A percentile compares a stretch with the other conserved stretches of the same genome.
Evolutionary conservation across 1,140 invertebrate genomes (phyloP).

Genomic region (Drosophila pectinifera): DNA sequence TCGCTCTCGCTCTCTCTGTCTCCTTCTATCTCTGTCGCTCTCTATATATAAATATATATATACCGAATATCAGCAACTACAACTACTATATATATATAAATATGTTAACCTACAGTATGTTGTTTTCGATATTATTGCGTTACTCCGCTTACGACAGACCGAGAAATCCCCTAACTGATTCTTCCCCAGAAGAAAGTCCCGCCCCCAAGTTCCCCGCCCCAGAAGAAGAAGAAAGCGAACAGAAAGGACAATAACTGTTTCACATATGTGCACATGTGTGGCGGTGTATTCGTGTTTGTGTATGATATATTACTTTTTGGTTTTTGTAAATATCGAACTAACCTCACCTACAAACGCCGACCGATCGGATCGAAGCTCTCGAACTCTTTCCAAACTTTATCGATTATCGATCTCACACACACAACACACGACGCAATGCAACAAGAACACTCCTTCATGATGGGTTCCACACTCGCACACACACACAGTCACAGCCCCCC

Average conservation of each 20-base stretch:
- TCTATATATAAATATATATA: constrained; percentile 51
- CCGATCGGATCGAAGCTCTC: constrained; percentile 33
- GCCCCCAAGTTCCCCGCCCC: constrained; percentile 2
- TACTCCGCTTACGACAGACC: constrained; percentile 62
- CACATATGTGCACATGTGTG: constrained; percentile 31
- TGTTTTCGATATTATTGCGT: constrained; percentile 67
- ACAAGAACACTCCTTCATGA: constrained; percentile 38
- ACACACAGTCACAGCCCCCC: constrained; percentile 22
- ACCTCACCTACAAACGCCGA: constrained; percentile 51
- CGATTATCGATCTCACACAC: constrained; percentile 21
- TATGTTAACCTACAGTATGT: constrained; percentile 61
- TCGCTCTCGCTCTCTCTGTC: constrained; percentile 29
- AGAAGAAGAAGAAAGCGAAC: constrained; percentile 16
- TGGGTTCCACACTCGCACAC: constrained; percentile 49
- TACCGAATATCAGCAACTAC: constrained; percentile 43
- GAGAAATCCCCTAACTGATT: constrained; percentile 9
- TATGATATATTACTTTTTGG: constrained; percentile 82
- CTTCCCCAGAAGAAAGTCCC: neutral
- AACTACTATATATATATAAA: constrained; percentile 51
- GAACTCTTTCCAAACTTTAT: constrained; percentile 21
- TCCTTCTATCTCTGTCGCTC: constrained; percentile 58
- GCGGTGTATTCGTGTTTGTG: constrained; percentile 44
- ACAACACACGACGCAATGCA: constrained; percentile 58
- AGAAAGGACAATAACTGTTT: constrained; percentile 15
- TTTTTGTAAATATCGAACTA: constrained; percentile 80